Evolutionary conservation across 2,797 vertebrate species (phyloP).

Genomic region (Sebastes steindachneri): DNA sequence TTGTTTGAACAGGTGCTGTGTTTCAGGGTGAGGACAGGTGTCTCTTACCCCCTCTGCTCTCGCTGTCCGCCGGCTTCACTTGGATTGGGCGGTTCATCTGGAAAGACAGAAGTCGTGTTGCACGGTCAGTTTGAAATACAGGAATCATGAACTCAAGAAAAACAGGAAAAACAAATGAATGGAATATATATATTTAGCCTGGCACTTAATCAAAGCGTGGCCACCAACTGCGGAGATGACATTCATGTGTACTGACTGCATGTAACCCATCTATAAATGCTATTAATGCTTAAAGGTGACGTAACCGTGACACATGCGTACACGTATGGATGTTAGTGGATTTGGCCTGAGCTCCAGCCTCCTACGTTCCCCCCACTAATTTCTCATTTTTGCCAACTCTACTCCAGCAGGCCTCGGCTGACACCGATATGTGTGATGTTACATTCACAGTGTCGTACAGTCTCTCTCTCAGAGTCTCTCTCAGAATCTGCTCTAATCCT

Average conservation of each 20-base stretch:
- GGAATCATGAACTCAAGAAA: background rate
- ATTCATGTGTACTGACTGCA: background rate
- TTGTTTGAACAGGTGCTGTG: conserved; percentile 63
- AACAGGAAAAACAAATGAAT: background rate
- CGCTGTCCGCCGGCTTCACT: conserved; percentile 98
- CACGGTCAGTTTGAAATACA: conserved; percentile 4
- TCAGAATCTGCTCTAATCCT: conserved; percentile 73
- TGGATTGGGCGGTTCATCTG: conserved; percentile 99
- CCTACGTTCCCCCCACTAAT: conserved; percentile 19
- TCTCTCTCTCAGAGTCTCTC: conserved; percentile 29
- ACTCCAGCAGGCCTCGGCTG: conserved; percentile 39
- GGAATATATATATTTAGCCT: background rate
- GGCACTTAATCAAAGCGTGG: background rate
- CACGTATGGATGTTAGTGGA: conserved; percentile 7
- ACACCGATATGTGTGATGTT: conserved; percentile 62
- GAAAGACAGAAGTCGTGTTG: conserved; percentile 39
- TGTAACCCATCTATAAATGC: background rate
- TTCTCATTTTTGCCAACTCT: conserved; percentile 5
- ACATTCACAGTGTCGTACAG: conserved; percentile 47
- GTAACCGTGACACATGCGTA: conserved; percentile 4
- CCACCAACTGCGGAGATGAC: background rate
- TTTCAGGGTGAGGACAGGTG: conserved; percentile 39
- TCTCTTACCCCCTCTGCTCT: conserved; percentile 96
- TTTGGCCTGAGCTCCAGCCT: conserved; percentile 1
- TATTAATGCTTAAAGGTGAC: background rate